Evolutionary conservation across 1,140 invertebrate species (phyloP).

Genomic region (Apocrypta bakeri): DNA sequence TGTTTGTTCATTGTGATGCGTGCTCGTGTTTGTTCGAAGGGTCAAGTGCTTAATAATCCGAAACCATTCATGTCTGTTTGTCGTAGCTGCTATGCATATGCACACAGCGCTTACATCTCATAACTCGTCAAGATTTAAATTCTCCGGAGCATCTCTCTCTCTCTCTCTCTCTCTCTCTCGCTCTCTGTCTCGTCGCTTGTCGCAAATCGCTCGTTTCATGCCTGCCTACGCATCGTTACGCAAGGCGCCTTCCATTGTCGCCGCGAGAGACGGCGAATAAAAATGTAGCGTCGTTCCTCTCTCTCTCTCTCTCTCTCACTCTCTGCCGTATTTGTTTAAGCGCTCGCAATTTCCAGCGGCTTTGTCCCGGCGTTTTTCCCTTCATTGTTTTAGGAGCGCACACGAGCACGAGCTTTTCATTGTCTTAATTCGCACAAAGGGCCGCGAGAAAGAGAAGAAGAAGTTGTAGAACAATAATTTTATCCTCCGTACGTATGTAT

Average conservation of each 20-base stretch:
- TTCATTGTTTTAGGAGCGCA: neutral
- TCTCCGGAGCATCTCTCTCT: neutral
- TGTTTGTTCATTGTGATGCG: neutral
- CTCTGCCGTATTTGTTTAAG: conserved; percentile 17
- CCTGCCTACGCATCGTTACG: conserved; percentile 43
- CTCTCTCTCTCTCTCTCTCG: too few species aligned
- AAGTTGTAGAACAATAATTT: neutral
- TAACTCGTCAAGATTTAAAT: conserved; percentile 12
- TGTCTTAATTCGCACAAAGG: conserved; percentile 20
- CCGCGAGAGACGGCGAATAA: neutral
- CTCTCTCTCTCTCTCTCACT: neutral
- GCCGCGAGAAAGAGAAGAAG: neutral
- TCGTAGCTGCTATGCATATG: neutral
- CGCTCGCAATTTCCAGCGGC: neutral
- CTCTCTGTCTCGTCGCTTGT: too few species aligned
- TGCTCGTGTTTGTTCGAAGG: neutral
- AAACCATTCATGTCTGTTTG: neutral
- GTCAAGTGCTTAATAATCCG: neutral
- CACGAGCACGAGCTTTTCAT: neutral
- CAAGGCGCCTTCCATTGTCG: conserved; percentile 33
- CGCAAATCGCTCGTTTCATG: conserved; percentile 49
- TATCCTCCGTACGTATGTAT: neutral
- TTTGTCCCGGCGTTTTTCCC: neutral
- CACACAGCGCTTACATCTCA: neutral
- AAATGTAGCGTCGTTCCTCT: neutral